Percentiles rank a stretch among this genome's conserved stretches.
Conservation (phyloP, 2,113 vertebrate genomes). For the Brachypodius melanocephalos region DNA sequence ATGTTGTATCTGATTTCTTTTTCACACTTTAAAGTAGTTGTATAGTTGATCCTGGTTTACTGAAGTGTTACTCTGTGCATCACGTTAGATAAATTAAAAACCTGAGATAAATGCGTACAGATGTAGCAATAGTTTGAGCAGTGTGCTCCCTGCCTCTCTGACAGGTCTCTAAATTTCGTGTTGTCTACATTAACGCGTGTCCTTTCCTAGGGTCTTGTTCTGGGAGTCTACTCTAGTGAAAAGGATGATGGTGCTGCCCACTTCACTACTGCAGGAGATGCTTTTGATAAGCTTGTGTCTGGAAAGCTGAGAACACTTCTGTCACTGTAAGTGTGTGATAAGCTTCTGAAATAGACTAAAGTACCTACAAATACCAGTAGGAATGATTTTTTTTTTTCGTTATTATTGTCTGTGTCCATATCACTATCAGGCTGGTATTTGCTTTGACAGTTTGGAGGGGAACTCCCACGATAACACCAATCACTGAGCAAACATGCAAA, state of each 20-base stretch:
- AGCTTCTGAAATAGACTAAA: background rate
- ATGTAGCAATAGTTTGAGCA: background rate
- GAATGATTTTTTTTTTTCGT: background rate
- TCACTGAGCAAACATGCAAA: background rate
- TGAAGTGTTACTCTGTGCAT: background rate
- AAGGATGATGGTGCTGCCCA: constrained; percentile 69
- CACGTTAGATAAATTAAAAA: accelerated
- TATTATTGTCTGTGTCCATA: background rate
- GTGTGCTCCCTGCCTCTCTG: background rate
- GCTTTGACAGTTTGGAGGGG: background rate
- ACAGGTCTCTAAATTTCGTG: accelerated
- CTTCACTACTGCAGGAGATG: constrained; percentile 82
- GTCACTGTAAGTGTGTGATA: constrained; percentile 76
- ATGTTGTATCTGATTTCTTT: background rate
- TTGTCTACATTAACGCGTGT: background rate
- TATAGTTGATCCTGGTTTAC: background rate
- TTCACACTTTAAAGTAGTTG: accelerated
- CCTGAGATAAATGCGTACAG: accelerated
- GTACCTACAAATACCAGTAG: background rate
- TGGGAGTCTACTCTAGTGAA: constrained; percentile 85
- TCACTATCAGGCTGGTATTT: background rate
- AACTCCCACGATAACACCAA: background rate
- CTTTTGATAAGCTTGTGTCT: constrained; percentile 79
- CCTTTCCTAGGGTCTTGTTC: constrained; percentile 84
- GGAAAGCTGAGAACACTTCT: constrained; percentile 87